Evolutionary conservation across 2,797 vertebrate genomes (phyloP).

Genomic region (Bucorvus abyssinicus): DNA sequence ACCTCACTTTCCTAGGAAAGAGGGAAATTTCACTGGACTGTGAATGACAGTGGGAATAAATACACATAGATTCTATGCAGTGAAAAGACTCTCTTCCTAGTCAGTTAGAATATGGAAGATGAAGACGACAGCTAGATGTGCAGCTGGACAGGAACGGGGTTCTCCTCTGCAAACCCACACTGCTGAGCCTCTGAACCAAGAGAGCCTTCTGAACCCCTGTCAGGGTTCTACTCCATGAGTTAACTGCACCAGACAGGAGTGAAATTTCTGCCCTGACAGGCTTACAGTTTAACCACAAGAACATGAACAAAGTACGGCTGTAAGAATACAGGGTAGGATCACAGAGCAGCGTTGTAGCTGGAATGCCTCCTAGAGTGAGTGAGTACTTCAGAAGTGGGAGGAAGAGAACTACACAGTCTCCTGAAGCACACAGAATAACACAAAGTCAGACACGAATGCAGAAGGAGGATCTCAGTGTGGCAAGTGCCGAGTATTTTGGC

Average conservation of each 20-base stretch:
- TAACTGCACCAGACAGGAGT: not conserved
- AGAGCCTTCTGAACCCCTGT: not conserved
- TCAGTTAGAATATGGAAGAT: not conserved
- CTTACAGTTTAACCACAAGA: constrained; percentile 50
- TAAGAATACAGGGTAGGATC: constrained; percentile 40
- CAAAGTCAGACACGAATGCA: constrained; percentile 44
- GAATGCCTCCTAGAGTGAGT: constrained; percentile 62
- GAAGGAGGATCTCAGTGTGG: not conserved
- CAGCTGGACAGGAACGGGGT: not conserved
- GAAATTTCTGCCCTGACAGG: constrained; percentile 43
- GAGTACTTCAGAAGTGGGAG: constrained; percentile 60
- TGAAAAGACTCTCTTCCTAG: not conserved
- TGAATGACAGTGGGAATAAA: constrained; percentile 34
- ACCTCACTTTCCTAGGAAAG: constrained; percentile 57
- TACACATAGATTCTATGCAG: not conserved
- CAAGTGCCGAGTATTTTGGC: constrained; percentile 37
- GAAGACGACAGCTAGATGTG: not conserved
- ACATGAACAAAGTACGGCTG: constrained; percentile 18
- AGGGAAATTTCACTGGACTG: constrained; percentile 41
- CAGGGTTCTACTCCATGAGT: not conserved
- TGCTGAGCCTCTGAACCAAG: not conserved
- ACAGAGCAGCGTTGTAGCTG: constrained; percentile 36
- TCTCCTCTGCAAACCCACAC: not conserved
- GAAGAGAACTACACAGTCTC: constrained; percentile 50
- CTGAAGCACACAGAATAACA: constrained; percentile 55